These are phyloP conservation scores for Drosophila eohydei DNA, from an alignment of 2,888 invertebrate species.

Conservation along the genomic window DNA sequence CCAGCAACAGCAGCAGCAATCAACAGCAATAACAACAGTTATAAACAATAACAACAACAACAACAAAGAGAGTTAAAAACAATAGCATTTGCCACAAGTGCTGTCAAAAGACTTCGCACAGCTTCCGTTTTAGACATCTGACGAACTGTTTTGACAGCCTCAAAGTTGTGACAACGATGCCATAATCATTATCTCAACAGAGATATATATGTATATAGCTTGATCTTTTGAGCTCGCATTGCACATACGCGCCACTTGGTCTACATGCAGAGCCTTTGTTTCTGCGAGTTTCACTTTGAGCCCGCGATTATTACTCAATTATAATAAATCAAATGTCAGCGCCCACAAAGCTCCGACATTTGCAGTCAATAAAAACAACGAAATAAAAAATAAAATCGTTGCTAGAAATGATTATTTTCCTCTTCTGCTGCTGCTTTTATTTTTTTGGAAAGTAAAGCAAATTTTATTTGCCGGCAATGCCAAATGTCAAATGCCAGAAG, in stretches of 20 bases:
- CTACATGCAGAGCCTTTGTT: constrained; percentile 9
- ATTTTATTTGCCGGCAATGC: constrained; percentile 39
- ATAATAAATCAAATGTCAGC: constrained; percentile 68
- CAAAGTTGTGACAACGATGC: constrained; percentile 62
- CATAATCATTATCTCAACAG: constrained; percentile 46
- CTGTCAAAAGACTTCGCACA: constrained; percentile 64
- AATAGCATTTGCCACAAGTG: constrained; percentile 42
- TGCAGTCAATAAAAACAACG: constrained; percentile 58
- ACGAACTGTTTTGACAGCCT: constrained; percentile 46
- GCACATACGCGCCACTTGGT: constrained; percentile 42
- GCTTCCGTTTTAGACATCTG: constrained; percentile 69
- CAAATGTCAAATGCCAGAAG: constrained; percentile 53
- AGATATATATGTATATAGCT: constrained; percentile 7
- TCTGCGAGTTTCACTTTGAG: constrained; percentile 36
- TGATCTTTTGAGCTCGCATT: constrained; percentile 42
- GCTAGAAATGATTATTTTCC: constrained; percentile 20
- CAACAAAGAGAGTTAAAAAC: constrained; percentile 25
- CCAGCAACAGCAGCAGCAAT: constrained; percentile 9
- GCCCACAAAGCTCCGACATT: constrained; percentile 70
- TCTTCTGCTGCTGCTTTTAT: not conserved
- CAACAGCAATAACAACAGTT: not conserved
- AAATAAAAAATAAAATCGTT: not conserved
- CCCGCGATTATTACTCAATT: constrained; percentile 32
- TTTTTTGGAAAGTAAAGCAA: constrained; percentile 55
- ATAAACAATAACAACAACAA: constrained; percentile 4